Base-by-base conservation (phyloP, 1,140 invertebrate species). In the Cydia pomonella region DNA sequence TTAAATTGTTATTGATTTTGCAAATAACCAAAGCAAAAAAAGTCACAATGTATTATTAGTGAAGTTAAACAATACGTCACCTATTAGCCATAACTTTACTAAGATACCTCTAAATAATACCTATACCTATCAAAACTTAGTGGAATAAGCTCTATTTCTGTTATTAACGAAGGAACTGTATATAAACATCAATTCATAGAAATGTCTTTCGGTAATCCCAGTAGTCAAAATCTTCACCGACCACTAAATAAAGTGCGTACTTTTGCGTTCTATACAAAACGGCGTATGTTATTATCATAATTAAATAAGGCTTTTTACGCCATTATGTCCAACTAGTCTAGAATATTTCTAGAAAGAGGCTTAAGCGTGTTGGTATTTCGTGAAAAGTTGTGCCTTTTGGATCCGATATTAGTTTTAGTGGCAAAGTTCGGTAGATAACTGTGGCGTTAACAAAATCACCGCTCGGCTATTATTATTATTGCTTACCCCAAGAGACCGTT, bases 391-490 rank as follows among this genome's bases (percentile, higher is more conserved):
- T 18, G 2, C 50, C 16, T 53, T 53, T 53, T 18, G 50, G n/a
- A 53, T n/a, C 18, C 50, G 50, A 53, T 53, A 53, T 53, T 18
- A 29, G 63, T 66, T 66, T 66, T 66, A 66, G 63, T 38, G 63
- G 72, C 71, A 23, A 75, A 79, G 76, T 79, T 69, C 12, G 71
- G 50, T 64, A 74, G 77, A 74, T 77, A 76, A 66, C 73, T 73
- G 73, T 74, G 66, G 62, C 50, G 74, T 69, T 77, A 77, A 77
- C 76, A 66, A 80, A 80, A 80, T 80, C 73, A 77, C 78, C 73
- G 66, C 18, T 16, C 41, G 16, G 44, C 6, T 9, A 18, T 18
- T 53, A 53, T 7, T n/a, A n/a, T 2, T 16, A 47, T 47, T 7
- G 50, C 50, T 18, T 53, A n/a, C 44, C 29, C 5, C 47, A n/a